Evolutionary conservation across 2,113 vertebrate genomes (phyloP).

Genomic region (Phyllostomus hastatus): DNA sequence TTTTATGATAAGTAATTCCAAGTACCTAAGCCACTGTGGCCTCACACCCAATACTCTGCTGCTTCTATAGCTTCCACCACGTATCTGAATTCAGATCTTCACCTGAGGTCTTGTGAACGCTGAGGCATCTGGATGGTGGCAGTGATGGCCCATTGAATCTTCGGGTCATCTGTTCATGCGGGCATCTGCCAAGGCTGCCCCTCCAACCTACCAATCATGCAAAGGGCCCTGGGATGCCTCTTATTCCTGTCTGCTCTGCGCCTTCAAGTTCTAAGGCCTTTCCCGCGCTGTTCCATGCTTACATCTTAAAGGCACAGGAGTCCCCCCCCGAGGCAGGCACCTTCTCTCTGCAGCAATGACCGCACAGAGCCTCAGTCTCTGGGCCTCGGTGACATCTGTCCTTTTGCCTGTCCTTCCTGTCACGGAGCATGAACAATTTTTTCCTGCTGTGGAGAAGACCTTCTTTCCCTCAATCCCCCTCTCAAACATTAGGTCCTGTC

Average conservation of each 20-base stretch:
- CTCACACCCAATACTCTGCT: not conserved
- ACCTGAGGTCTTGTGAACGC: not conserved
- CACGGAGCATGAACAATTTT: not conserved
- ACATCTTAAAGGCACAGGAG: not conserved
- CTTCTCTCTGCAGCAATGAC: not conserved
- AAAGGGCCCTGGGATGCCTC: not conserved
- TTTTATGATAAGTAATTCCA: not conserved
- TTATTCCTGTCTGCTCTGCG: not conserved
- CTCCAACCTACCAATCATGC: not conserved
- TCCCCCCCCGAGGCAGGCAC: not conserved
- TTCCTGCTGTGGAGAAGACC: not conserved
- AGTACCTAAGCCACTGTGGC: not conserved
- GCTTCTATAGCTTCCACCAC: not conserved
- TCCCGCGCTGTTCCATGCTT: not conserved
- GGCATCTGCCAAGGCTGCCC: not conserved
- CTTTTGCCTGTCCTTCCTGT: not conserved
- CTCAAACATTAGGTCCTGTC: not conserved
- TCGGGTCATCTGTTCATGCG: not conserved
- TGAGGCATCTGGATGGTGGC: not conserved
- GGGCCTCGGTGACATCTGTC: not conserved
- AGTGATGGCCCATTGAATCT: not conserved
- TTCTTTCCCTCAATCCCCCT: not conserved
- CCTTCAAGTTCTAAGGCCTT: not conserved
- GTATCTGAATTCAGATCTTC: not conserved
- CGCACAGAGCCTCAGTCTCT: not conserved